These are phyloP conservation scores for Rotaria macrura DNA, from an alignment of 2,888 invertebrate species.

Conservation along the genomic window DNA sequence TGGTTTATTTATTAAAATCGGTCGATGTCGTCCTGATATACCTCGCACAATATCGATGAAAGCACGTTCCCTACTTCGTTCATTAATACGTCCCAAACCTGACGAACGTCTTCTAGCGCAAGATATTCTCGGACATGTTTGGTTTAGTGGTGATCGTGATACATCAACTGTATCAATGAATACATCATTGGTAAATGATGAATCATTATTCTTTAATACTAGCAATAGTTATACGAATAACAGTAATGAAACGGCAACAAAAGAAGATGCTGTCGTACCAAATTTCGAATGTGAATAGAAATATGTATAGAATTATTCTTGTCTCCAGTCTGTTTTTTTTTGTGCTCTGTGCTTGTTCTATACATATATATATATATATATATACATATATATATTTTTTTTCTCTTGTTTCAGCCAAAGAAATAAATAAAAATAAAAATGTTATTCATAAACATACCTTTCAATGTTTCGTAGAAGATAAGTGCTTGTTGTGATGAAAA, in stretches of 20 bases:
- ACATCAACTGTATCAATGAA: background rate
- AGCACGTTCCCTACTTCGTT: slow-evolving; percentile 70
- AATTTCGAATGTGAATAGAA: slow-evolving; percentile 13
- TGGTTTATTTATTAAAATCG: slow-evolving; percentile 74
- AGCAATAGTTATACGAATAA: background rate
- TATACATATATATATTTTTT: background rate
- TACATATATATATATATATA: background rate
- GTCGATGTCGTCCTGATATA: slow-evolving; percentile 70
- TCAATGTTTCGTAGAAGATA: background rate
- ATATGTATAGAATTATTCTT: background rate
- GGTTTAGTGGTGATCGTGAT: slow-evolving; percentile 55
- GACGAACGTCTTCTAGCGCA: slow-evolving; percentile 66
- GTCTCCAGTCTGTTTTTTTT: background rate
- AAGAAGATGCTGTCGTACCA: slow-evolving; percentile 14
- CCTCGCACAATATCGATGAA: slow-evolving; percentile 71
- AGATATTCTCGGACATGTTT: slow-evolving; percentile 71
- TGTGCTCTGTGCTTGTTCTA: background rate
- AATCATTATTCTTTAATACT: background rate
- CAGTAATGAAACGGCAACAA: background rate
- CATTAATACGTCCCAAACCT: slow-evolving; percentile 69
- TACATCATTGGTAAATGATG: slow-evolving; percentile 13
- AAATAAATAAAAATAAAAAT: background rate
- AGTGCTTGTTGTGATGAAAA: background rate
- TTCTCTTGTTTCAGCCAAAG: background rate
- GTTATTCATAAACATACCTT: background rate